Percentiles rank a stretch among this genome's conserved stretches.
These are phyloP conservation scores for Leptinotarsa lineolata DNA, from an alignment of 1,140 invertebrate species.

Conservation along the genomic window DNA sequence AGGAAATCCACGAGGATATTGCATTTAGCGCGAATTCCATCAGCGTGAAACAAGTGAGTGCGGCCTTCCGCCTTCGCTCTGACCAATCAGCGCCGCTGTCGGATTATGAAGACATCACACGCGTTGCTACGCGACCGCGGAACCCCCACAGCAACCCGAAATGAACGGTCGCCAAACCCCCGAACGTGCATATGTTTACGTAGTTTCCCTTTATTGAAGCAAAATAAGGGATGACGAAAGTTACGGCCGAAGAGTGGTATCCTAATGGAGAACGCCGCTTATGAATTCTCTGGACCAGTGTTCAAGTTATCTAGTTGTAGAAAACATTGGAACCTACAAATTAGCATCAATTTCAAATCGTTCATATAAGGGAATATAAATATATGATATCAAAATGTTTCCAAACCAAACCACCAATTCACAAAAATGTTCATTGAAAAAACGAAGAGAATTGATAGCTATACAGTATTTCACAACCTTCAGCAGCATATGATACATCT, in stretches of 20 bases:
- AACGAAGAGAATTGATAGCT: too few species aligned
- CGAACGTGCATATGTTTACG: slow-evolving; percentile 30
- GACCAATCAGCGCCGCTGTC: slow-evolving; percentile 53
- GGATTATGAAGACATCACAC: slow-evolving; percentile 55
- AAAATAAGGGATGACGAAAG: slow-evolving; percentile 5
- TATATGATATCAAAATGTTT: too few species aligned
- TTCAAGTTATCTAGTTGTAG: too few species aligned
- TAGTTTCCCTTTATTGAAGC: slow-evolving; percentile 12
- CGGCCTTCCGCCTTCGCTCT: slow-evolving; percentile 44
- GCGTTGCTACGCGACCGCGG: slow-evolving; percentile 54
- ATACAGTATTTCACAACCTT: too few species aligned
- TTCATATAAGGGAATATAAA: too few species aligned
- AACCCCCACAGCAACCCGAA: slow-evolving; percentile 45
- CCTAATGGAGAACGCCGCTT: too few species aligned
- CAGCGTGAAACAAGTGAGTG: slow-evolving; percentile 47
- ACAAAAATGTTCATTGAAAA: too few species aligned
- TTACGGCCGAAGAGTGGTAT: neutral
- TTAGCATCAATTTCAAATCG: too few species aligned
- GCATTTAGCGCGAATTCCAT: slow-evolving; percentile 45
- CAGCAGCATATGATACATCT: too few species aligned
- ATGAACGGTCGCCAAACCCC: slow-evolving; percentile 37
- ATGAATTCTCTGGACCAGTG: too few species aligned
- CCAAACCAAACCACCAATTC: too few species aligned
- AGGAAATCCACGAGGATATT: slow-evolving; percentile 39
- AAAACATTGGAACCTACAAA: too few species aligned